Evolutionary conservation across 2,113 vertebrate genomes (phyloP), one percentile per base, ranked within the genome.

Genomic region (Cathartes aura): DNA sequence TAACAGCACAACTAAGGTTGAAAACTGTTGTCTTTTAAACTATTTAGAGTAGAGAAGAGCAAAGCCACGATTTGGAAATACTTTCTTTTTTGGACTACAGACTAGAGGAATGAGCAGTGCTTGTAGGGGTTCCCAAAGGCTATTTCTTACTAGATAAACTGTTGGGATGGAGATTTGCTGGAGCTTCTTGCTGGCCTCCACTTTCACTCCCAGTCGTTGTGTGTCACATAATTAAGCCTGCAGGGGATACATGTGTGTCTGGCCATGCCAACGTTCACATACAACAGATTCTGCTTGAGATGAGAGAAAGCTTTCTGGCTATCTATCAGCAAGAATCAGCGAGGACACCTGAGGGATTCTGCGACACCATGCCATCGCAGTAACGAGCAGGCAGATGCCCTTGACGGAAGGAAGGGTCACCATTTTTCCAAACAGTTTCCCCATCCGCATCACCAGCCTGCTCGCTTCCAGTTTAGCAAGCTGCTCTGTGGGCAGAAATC

Each of bases 381-480:
- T 76, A 94, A 94, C 0, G 0, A 95, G 72, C 14, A 27, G 34
- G 50, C 21, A 93, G 62, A 80, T 66, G 62, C 36, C 48, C 63
- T 45, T 70, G 55, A 75, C 3, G 13, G 75, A 94, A 76, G 15
- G 66, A 92, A 88, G 42, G 92, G 48, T 92, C 59, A 71, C 83
- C 70, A 93, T 83, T 94, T 96, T 90, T 90, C 71, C 18, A 8
- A 90, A 82, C 8, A 53, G n/a, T 62, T 93, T 95, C 87, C 58
- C n/a, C 58, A 82, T 43, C 48, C 23, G 20, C 55, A 58, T 73
- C 88, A 85, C 38, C 42, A 63, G 42, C 15, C 67, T 81, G 63
- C 42, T 87, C 14, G 1, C 36, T 82, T 89, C 52, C 75, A 90
- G 55, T 74, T 83, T 86, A 95, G 75, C 58, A 92, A 90, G 82